Conservation (phyloP, 2,797 vertebrate genomes). For the Morus bassanus region DNA sequence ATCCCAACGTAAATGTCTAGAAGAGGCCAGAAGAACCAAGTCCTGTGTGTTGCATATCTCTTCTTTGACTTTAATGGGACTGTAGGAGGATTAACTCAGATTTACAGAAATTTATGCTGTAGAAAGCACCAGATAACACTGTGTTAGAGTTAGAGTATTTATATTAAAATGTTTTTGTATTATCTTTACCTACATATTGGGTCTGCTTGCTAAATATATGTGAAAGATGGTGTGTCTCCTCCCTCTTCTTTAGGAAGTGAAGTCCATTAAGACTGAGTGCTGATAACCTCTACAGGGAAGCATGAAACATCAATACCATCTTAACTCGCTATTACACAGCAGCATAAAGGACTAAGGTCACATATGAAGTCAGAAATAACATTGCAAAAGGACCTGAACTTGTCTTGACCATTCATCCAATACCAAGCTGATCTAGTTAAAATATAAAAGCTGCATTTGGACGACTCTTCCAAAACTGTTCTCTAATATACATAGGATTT, state of each 20-base stretch:
- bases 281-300: background rate
- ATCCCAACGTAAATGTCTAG: background rate
- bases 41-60: background rate
- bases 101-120: background rate
- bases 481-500: background rate
- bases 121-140: background rate
- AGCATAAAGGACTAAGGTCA: background rate
- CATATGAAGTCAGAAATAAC: background rate
- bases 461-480: background rate
- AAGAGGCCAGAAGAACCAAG: background rate
- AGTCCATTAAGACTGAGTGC: background rate
- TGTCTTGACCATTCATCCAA: background rate
- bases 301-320: background rate
- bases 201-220: background rate
- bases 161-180: background rate
- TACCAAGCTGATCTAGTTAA: background rate
- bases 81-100: background rate
- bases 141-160: background rate
- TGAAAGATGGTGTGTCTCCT: background rate
- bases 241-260: background rate
- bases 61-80: background rate
- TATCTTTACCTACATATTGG: background rate
- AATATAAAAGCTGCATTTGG: background rate
- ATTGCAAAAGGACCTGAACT: background rate
- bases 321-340: background rate